Conservation (phyloP, 2,797 vertebrate genomes). For the Spheniscus humboldti region DNA sequence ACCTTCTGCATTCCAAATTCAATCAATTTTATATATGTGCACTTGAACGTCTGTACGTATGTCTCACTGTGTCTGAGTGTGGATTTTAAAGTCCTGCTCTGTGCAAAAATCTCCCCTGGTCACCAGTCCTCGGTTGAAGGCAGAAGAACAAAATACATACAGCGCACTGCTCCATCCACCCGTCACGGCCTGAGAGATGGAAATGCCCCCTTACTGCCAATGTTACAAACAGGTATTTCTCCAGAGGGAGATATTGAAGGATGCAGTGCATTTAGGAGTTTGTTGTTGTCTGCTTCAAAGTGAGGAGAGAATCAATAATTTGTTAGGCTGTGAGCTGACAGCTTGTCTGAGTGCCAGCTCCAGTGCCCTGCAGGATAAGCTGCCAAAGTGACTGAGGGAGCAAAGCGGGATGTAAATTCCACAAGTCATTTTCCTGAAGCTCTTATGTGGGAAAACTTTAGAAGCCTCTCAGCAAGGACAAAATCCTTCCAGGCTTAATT, state of each 20-base stretch:
- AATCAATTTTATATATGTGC: neutral
- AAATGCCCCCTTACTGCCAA: neutral
- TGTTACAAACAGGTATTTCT: slow-evolving; percentile 2
- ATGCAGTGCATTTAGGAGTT: slow-evolving; percentile 34
- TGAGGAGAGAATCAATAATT: slow-evolving; percentile 55
- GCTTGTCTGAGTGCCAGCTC: slow-evolving; percentile 39
- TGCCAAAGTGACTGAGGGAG: slow-evolving; percentile 48
- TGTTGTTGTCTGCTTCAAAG: slow-evolving; percentile 40
- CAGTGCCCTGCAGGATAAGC: slow-evolving; percentile 36
- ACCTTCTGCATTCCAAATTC: neutral
- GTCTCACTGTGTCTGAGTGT: neutral
- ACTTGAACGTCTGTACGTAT: fast-evolving
- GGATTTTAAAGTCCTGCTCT: neutral
- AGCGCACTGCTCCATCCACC: neutral
- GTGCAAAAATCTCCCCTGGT: neutral
- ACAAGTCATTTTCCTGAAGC: slow-evolving; percentile 53
- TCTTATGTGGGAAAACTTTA: slow-evolving; percentile 28
- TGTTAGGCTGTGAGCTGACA: slow-evolving; percentile 38
- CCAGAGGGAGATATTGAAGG: slow-evolving; percentile 8
- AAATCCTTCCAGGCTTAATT: slow-evolving; percentile 41
- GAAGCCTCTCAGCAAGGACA: slow-evolving; percentile 40
- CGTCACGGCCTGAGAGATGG: neutral
- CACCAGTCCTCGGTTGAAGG: neutral
- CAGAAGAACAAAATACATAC: neutral
- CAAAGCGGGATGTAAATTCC: slow-evolving; percentile 35